These are phyloP conservation scores for Aplocera efformata DNA, from an alignment of 2,888 invertebrate species.

Conservation along the genomic window DNA sequence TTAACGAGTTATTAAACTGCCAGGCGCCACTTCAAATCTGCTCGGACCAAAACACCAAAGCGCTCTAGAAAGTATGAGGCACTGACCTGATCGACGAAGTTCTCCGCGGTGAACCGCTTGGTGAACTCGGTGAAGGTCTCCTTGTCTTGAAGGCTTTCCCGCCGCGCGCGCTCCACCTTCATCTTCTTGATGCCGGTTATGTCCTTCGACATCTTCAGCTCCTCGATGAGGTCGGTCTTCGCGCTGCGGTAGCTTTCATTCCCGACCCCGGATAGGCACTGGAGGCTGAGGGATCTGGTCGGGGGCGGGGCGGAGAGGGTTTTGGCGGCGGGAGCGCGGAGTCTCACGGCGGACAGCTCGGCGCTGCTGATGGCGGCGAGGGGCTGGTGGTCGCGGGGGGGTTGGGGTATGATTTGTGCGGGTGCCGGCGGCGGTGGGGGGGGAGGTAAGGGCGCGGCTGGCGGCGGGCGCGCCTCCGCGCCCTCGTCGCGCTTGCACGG, in stretches of 20 bases:
- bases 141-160: constrained; percentile 91
- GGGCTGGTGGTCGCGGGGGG: constrained; percentile 81
- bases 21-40: constrained; percentile 31
- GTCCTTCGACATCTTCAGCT: constrained; percentile 94
- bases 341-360: constrained; percentile 90
- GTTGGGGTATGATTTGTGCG: constrained; percentile 57
- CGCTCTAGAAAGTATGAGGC: constrained; percentile 27
- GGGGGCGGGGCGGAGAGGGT: constrained; percentile 89
- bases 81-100: constrained; percentile 94
- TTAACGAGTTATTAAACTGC: constrained; percentile 4
- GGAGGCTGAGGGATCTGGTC: constrained; percentile 86
- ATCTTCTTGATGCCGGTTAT: constrained; percentile 96
- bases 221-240: constrained; percentile 94
- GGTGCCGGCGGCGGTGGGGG: constrained; percentile 58
- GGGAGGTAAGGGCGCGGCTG: constrained; percentile 76
- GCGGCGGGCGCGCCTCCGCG: constrained; percentile 81
- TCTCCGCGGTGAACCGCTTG: constrained; percentile 90
- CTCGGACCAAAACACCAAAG: constrained; percentile 15
- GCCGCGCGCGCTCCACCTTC: constrained; percentile 93
- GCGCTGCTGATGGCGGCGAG: constrained; percentile 93
- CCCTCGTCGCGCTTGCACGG: constrained; percentile 78
- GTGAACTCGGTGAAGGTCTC: constrained; percentile 91
- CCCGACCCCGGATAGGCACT: constrained; percentile 83
- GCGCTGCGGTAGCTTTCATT: constrained; percentile 85
- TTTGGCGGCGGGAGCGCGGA: constrained; percentile 88